Percentiles rank a stretch among this genome's conserved stretches.
These are phyloP conservation scores for Imbricaverruca yamaguchii DNA, from an alignment of 2,888 invertebrate species.

Conservation along the genomic window DNA sequence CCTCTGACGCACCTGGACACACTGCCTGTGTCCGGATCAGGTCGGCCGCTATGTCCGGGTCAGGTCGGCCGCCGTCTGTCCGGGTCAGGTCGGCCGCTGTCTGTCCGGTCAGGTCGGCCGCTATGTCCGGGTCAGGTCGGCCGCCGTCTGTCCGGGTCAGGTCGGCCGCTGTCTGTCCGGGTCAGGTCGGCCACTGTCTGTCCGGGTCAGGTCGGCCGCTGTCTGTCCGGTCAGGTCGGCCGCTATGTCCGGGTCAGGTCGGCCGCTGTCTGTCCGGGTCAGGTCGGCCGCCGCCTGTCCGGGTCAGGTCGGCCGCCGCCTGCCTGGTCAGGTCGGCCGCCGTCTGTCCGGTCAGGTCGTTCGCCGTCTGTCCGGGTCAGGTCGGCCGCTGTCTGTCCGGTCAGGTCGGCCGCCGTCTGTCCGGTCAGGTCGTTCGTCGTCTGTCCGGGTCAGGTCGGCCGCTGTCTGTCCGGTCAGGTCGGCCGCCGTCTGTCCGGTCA, in stretches of 20 bases:
- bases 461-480: background rate
- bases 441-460: background rate
- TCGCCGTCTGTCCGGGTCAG: background rate
- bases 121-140: background rate
- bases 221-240: too few species aligned
- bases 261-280: background rate
- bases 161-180: background rate
- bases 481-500: background rate
- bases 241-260: too few species aligned
- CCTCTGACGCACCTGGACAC: too few species aligned
- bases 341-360: background rate
- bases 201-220: background rate
- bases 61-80: too few species aligned
- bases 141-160: background rate
- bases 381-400: background rate
- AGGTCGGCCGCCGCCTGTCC: background rate
- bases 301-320: background rate
- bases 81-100: background rate
- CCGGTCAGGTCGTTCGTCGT: background rate
- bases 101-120: background rate
- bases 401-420: background rate
- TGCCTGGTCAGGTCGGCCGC: background rate
- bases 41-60: background rate
- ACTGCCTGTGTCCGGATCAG: background rate
- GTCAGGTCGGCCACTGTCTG: background rate